Conservation (phyloP, 2,888 invertebrate genomes). For the Erpobdella octoculata region DNA sequence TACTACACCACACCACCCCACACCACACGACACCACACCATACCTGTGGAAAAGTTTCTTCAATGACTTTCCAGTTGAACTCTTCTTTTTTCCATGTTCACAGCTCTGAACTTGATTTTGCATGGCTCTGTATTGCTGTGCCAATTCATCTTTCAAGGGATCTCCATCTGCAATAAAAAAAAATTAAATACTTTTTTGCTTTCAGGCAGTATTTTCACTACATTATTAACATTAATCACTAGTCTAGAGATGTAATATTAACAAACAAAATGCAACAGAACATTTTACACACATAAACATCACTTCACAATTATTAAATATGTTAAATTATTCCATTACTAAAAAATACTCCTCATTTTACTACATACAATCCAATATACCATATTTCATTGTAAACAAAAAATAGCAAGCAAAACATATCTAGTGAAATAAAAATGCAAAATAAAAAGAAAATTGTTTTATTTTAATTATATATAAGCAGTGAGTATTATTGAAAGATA, state of each 20-base stretch:
- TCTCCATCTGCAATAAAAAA: slow-evolving; percentile 45
- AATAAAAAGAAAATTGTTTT: too few relatives aligned
- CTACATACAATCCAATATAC: too few relatives aligned
- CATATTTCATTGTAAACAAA: too few relatives aligned
- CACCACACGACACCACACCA: slow-evolving; percentile 15
- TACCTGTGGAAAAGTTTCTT: slow-evolving; percentile 62
- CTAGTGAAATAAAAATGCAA: too few relatives aligned
- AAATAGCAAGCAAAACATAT: too few relatives aligned
- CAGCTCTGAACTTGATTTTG: slow-evolving; percentile 32
- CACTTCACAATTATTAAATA: background rate
- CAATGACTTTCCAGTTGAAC: slow-evolving; percentile 54
- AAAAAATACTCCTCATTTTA: background rate
- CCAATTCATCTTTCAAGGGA: slow-evolving; percentile 40
- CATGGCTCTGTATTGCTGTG: slow-evolving; percentile 38
- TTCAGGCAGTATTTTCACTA: too few relatives aligned
- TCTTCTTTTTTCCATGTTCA: slow-evolving; percentile 46
- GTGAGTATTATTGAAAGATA: too few relatives aligned
- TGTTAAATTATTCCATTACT: background rate
- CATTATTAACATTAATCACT: too few relatives aligned
- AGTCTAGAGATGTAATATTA: too few relatives aligned
- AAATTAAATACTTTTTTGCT: background rate
- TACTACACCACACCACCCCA: background rate
- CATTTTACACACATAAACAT: too few relatives aligned
- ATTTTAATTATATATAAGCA: too few relatives aligned
- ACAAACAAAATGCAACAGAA: too few relatives aligned